These are phyloP conservation scores for Lepidonotus clava DNA, from an alignment of 2,888 invertebrate species.

Conservation along the genomic window DNA sequence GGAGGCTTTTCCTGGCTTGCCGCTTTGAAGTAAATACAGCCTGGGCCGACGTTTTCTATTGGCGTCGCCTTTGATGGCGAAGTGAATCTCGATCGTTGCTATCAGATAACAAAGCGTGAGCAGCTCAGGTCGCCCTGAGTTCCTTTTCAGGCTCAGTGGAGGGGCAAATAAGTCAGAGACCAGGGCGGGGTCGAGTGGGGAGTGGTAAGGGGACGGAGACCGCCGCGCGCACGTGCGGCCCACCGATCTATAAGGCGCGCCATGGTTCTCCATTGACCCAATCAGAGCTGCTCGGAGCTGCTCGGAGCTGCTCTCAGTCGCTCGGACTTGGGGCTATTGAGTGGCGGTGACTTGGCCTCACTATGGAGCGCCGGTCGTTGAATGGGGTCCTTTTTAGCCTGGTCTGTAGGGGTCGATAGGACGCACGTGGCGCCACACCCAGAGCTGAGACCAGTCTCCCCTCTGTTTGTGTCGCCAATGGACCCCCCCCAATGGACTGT, in stretches of 20 bases:
- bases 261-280: neutral
- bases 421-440: slow-evolving; percentile 10
- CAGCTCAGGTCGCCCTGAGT: too few species aligned
- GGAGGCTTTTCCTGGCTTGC: too few species aligned
- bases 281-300: neutral
- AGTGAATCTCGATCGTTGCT: slow-evolving; percentile 19
- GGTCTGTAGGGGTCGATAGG: neutral
- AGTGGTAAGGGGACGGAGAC: neutral
- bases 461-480: too few species aligned
- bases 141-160: too few species aligned
- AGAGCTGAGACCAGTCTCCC: neutral
- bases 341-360: neutral
- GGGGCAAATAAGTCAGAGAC: neutral
- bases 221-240: neutral
- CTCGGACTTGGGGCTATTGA: neutral
- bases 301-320: neutral
- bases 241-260: neutral
- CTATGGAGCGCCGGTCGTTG: neutral
- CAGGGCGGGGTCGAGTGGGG: neutral
- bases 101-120: slow-evolving; percentile 11
- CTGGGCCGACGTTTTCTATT: neutral
- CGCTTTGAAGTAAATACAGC: too few species aligned
- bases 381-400: neutral
- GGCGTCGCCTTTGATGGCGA: neutral
- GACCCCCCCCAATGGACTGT: too few species aligned